Evolutionary conservation across 2,797 vertebrate genomes (phyloP).

Genomic region (Lemur catta): DNA sequence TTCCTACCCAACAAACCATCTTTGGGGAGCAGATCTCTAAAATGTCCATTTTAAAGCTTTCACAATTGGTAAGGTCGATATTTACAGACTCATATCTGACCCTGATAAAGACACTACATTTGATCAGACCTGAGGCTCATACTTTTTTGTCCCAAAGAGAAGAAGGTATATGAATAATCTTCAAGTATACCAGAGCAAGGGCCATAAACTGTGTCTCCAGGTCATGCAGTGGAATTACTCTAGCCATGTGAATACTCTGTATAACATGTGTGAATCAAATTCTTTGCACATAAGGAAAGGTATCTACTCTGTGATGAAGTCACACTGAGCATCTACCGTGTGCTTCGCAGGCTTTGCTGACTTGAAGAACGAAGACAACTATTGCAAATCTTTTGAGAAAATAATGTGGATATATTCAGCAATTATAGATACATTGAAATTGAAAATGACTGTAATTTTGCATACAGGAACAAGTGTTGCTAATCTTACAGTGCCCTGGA

Average conservation of each 20-base stretch:
- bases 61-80: background rate
- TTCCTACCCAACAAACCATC: background rate
- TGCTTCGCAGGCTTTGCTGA: background rate
- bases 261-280: background rate
- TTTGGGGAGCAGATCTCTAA: background rate
- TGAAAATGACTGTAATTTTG: constrained; percentile 2
- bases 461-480: background rate
- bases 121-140: background rate
- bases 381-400: background rate
- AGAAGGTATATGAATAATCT: background rate
- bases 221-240: background rate
- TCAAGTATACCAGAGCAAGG: background rate
- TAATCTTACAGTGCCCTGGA: background rate
- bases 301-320: background rate
- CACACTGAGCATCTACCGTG: background rate
- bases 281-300: background rate
- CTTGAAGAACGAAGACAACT: background rate
- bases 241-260: background rate
- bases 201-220: background rate
- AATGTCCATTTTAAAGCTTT: background rate
- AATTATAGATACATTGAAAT: background rate
- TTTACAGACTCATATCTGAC: background rate
- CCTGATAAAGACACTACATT: background rate
- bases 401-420: background rate
- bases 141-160: background rate